Percentiles rank a stretch among this genome's conserved stretches.
phyloP scores from a whole-genome alignment of 1,140 invertebrate species.

The Spodoptera frugiperda region DNA sequence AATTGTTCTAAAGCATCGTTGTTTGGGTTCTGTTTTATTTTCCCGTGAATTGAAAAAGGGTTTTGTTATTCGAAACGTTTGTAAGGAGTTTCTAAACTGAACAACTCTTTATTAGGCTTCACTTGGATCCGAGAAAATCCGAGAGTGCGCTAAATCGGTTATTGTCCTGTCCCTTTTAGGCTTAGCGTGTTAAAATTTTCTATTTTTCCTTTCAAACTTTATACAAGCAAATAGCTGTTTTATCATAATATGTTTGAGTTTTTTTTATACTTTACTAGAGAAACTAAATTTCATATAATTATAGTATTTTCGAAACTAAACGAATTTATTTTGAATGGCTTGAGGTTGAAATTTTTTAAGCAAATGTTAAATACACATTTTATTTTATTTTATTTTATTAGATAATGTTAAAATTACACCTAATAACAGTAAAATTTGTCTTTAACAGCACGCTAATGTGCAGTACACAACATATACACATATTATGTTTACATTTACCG shows the following conservation, averaged over 20 bases:
- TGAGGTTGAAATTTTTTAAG: background rate
- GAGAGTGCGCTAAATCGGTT: conserved; percentile 32
- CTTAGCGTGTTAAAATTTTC: conserved; percentile 32
- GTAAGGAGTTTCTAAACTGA: conserved; percentile 23
- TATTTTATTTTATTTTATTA: no score
- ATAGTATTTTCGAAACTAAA: no score
- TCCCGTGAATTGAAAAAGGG: conserved; percentile 16
- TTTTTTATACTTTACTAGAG: background rate
- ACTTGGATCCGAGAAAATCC: conserved; percentile 16
- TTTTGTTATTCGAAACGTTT: conserved; percentile 26
- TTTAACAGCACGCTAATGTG: no score
- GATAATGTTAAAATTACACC: no score
- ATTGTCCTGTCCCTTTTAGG: conserved; percentile 30
- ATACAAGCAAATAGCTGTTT: conserved; percentile 12
- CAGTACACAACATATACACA: no score
- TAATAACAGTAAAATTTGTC: no score
- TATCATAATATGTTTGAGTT: conserved; percentile 4
- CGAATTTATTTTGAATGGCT: background rate
- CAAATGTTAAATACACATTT: background rate
- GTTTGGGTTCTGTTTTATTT: conserved; percentile 4
- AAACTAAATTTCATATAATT: no score
- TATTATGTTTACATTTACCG: no score
- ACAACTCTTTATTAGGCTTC: conserved; percentile 29
- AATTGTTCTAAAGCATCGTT: background rate
- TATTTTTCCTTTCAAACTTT: conserved; percentile 3